Conservation (phyloP, 2,888 invertebrate species). For the Pyrrhosoma nymphula region DNA sequence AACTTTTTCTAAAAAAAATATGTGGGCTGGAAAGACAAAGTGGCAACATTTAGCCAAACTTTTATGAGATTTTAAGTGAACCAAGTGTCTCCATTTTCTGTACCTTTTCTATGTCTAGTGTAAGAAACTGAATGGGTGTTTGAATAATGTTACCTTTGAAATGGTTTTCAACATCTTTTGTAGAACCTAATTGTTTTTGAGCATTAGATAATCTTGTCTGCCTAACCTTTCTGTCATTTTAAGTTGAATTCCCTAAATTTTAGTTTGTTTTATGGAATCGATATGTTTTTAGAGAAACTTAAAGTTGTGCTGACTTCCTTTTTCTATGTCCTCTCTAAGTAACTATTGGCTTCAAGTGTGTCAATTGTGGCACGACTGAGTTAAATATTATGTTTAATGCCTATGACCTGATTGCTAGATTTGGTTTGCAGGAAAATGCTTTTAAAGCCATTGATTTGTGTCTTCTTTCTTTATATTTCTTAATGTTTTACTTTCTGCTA, state of each 20-base stretch:
- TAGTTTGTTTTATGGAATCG: constrained; percentile 41
- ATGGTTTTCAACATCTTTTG: constrained; percentile 64
- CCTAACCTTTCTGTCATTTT: constrained; percentile 60
- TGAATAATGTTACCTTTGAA: constrained; percentile 62
- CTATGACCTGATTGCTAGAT: constrained; percentile 59
- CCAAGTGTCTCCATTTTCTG: constrained; percentile 60
- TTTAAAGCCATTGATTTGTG: constrained; percentile 47
- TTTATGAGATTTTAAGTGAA: constrained; percentile 58
- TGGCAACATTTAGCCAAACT: constrained; percentile 38
- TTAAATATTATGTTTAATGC: constrained; percentile 46
- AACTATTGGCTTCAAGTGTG: constrained; percentile 59
- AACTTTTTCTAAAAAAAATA: constrained; percentile 57
- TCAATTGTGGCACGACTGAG: constrained; percentile 47
- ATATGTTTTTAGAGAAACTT: constrained; percentile 28
- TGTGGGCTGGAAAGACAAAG: constrained; percentile 55
- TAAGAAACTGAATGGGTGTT: constrained; percentile 66
- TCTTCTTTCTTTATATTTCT: constrained; percentile 52
- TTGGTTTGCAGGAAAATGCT: constrained; percentile 66
- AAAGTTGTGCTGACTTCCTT: constrained; percentile 47
- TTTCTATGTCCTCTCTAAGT: constrained; percentile 49
- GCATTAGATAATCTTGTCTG: constrained; percentile 60
- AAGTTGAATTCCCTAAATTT: constrained; percentile 47
- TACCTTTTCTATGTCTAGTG: constrained; percentile 66
- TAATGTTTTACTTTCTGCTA: constrained; percentile 57
- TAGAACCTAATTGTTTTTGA: constrained; percentile 65